Base-by-base conservation (phyloP, 2,888 invertebrate genomes). In the Andrena chrysosceles region DNA sequence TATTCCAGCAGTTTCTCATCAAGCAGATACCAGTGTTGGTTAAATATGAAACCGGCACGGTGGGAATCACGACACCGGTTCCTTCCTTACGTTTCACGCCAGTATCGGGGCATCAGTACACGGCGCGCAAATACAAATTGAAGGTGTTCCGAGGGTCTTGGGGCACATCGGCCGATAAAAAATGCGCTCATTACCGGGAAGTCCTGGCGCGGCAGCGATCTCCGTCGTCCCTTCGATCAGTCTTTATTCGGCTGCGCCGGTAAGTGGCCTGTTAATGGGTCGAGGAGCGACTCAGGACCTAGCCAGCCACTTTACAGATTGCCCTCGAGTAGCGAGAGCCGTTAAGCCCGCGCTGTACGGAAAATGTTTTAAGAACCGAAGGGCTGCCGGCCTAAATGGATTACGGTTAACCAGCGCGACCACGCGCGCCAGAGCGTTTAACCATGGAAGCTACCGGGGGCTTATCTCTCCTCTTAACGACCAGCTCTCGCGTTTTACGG, bases 281-380 rank as follows among this genome's bases (percentile, higher is more conserved):
- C 85, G 83, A 85, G 82, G 81, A 83, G 81, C 76, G 66, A 73
- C 69, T 71, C 54, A 33, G 81, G 78, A 76, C 71, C 72, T 84
- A 72, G 85, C 83, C 56, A 52, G 85, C 80, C 86, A 90, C 89
- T 88, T 89, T 87, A 87, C 79, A 89, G 88, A 89, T 89, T 83
- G 89, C 84, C 81, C 81, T 83, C 73, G 78, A 88, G 83, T 77
- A 86, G 84, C 86, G 84, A 86, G 87, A 87, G 87, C 86, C 84
- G 89, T 87, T 90, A 89, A 89, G 83, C 67, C 84, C 72, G 70
- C 42, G 68, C 78, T 74, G 79, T 81, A 85, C 82, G 74, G 88
- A 83, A 86, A 85, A 89, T 88, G 85, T 88, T 89, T 89, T 87
- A 87, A 89, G 85, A 85, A 83, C 56, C 78, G 66, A 81, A 79